Conservation (phyloP, 1,140 invertebrate species). For the Polypedilum pembai region DNA sequence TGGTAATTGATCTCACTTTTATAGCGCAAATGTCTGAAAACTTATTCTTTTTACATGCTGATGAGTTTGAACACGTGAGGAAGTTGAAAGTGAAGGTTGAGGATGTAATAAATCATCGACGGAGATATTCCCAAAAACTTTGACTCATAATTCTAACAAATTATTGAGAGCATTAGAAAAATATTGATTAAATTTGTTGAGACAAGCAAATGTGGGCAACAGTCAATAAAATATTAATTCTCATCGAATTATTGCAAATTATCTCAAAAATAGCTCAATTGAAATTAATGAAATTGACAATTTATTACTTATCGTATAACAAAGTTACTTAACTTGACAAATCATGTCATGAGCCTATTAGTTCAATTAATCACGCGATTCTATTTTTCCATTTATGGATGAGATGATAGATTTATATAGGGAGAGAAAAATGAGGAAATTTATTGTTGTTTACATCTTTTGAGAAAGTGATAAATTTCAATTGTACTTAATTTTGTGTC, state of each 20-base stretch:
- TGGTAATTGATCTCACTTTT: background rate
- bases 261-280: background rate
- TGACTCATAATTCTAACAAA: background rate
- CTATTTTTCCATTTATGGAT: background rate
- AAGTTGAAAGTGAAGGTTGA: conserved; percentile 1
- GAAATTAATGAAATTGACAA: background rate
- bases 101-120: background rate
- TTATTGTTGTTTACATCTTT: background rate
- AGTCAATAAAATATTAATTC: background rate
- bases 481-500: background rate
- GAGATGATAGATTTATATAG: background rate
- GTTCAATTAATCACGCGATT: conserved; percentile 9
- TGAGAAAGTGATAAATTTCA: background rate
- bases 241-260: background rate
- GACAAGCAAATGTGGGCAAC: background rate
- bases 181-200: background rate
- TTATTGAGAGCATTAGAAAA: background rate
- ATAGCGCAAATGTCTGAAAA: background rate
- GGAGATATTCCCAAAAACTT: background rate
- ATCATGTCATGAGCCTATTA: conserved; percentile 10
- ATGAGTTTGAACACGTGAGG: background rate
- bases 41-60: background rate
- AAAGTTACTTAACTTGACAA: background rate
- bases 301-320: background rate
- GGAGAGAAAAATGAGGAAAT: background rate